Base-by-base conservation (phyloP, 2,113 vertebrate species). In the Brachirus orientalis region DNA sequence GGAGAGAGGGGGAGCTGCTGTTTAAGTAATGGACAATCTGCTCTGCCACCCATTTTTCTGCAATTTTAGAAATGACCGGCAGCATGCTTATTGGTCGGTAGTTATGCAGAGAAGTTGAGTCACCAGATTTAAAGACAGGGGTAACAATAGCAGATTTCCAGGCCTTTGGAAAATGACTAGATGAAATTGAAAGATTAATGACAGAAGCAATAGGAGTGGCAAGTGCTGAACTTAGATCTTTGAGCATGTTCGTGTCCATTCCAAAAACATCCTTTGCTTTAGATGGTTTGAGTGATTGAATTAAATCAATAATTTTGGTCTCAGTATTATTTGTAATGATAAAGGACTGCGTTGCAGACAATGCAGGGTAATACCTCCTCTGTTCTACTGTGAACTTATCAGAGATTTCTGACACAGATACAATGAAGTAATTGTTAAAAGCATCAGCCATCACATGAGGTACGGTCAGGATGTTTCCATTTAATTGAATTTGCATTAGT, bases 221-320 rank as follows among this genome's bases (percentile, higher is more conserved):
- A 7, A 17, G 16, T 17, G 44, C 44, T 46, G 44, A 46, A 46
- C 44, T 16, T 17, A 46, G 13, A 46, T 46, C 44, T 46, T 46
- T 46, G n/a, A 46, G 44, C 44, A n/a, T 46, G 44, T 46, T 46
- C 44, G n/a, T 2, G 13, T 46, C 44, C 44, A 46, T 46, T 46
- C 44, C 44, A 46, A 46, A 46, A 46, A 41, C 40, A 46, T 46
- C 44, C 44, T 46, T 46, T 46, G 44, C 44, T 46, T 17, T 46
- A 46, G 44, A 46, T 46, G n/a, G 44, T 46, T 46, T 46, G n/a
- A 46, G 44, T 17, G n/a, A 46, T 46, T 17, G 44, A 46, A 46
- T 46, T 46, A 17, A 46, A 46, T 46, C n/a, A 2, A 46, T 46
- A 46, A 46, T 16, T 44, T 44, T 44, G 2, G 41, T 44, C 41